Evolutionary conservation across 1,140 invertebrate genomes (phyloP), one percentile per base, ranked within the genome.

Genomic region (Capitella teleta): DNA sequence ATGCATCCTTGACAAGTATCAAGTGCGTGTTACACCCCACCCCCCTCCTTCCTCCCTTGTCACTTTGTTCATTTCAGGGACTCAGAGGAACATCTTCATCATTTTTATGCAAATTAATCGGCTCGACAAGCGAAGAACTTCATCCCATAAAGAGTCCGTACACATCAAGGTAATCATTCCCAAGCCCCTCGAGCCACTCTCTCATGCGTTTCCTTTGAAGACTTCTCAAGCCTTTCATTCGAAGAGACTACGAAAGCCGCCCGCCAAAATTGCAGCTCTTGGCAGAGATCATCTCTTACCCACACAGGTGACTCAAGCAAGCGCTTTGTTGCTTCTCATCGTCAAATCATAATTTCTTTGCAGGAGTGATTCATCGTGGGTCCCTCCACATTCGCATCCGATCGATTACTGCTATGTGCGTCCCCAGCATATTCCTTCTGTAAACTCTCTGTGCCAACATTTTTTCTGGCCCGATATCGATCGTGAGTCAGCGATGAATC

Each of bases 401-500:
- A 77, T 87, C n/a, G 83, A 91, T 71, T 92, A 83, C 72, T 85
- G 82, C 52, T 92, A 91, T 66, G 80, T 92, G 1, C 77, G 82
- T 26, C 85, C 87, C 5, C 82, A 89, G 61, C 87, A 91, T 64
- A 85, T 93, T 53, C 82, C 86, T 2, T 84, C 85, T 0, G 80
- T 92, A 26, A 92, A 92, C 70, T 80, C 78, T 43, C 64, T 92
- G 8, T 86, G 85, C 45, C 78, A 80, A 52, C 79, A 84, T 59
- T 85, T 82, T 64, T 93, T 92, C 68, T 93, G 88, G 87, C 83
- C 86, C 8, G 87, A 87, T 28, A 87, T 93, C 53, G 87, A 93
- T 71, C 74, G 86, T 89, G 72, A 80, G 80, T 42, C n/a, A 26
- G 34, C 28, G 25, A 10, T 40, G 38, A 21, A 19, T 12, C 21